phyloP scores from a whole-genome alignment of 2,888 invertebrate genomes.

The Selenia dentaria region DNA sequence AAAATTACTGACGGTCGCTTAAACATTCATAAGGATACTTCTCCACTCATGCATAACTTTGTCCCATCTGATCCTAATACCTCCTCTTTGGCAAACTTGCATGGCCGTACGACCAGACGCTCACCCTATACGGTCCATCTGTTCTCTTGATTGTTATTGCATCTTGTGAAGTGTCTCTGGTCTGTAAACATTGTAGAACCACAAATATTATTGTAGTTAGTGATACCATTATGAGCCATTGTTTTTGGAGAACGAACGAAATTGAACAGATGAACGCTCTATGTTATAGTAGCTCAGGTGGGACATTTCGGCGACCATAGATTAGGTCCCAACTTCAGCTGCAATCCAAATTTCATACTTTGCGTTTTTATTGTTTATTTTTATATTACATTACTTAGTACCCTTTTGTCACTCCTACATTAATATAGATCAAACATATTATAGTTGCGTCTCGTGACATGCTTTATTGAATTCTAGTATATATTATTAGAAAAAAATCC shows the following conservation, averaged over 20 bases:
- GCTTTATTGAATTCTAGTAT: too few relatives aligned
- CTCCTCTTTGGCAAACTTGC: constrained; percentile 8
- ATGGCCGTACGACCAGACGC: constrained; percentile 12
- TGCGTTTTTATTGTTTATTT: too few relatives aligned
- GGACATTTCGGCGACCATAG: constrained; percentile 43
- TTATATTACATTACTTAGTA: too few relatives aligned
- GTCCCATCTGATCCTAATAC: constrained; percentile 11
- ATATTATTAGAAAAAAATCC: too few relatives aligned
- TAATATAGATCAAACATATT: too few relatives aligned
- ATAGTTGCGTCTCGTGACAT: too few relatives aligned
- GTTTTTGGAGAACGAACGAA: constrained; percentile 37
- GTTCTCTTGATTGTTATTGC: constrained; percentile 59
- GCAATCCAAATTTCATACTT: too few relatives aligned
- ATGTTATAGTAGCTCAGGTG: constrained; percentile 37
- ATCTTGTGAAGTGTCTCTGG: not conserved
- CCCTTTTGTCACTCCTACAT: too few relatives aligned
- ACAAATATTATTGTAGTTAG: too few relatives aligned
- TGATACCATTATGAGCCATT: too few relatives aligned
- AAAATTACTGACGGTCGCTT: constrained; percentile 9
- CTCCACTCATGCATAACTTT: constrained; percentile 5
- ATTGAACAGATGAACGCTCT: constrained; percentile 31
- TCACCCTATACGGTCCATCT: constrained; percentile 45
- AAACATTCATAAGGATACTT: constrained; percentile 14
- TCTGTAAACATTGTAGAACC: too few relatives aligned
- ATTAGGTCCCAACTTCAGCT: constrained; percentile 33